These are phyloP conservation scores for Perognathus longimembris DNA, from an alignment of 2,113 vertebrate species.

Conservation along the genomic window DNA sequence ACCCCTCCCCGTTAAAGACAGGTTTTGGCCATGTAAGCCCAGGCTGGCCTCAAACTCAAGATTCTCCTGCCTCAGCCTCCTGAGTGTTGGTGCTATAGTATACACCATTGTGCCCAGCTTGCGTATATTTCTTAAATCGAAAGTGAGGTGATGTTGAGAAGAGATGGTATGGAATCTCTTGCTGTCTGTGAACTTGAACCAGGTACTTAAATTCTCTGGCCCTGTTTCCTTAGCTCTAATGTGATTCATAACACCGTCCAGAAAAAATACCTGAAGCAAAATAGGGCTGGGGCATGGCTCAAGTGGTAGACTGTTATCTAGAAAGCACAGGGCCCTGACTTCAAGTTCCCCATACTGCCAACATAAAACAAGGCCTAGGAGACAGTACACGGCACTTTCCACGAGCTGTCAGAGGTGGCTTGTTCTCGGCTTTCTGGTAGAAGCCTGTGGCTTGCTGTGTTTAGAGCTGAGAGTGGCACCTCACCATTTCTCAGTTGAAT, in stretches of 20 bases:
- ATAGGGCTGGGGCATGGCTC: no score
- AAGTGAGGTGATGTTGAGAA: no score
- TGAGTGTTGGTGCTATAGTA: no score
- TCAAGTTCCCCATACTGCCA: not conserved
- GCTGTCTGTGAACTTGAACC: not conserved
- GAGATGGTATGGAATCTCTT: rapidly evolving
- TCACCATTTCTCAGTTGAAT: not conserved
- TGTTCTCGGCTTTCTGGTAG: not conserved
- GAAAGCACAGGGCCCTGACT: no score
- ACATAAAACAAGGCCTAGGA: not conserved
- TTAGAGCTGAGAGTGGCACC: no score
- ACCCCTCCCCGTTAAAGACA: not conserved
- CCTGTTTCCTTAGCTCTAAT: not conserved
- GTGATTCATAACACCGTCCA: not conserved
- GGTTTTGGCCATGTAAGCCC: no score
- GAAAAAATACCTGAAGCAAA: no score
- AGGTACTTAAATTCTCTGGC: not conserved
- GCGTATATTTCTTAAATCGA: no score
- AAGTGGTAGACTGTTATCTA: no score
- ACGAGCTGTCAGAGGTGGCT: not conserved
- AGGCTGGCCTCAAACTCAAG: no score
- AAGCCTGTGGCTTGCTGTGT: not conserved
- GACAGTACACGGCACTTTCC: not conserved
- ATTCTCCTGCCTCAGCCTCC: no score
- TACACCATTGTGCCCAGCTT: no score